Conservation (phyloP, 2,797 vertebrate genomes). For the Percopsis omiscomaycus region DNA sequence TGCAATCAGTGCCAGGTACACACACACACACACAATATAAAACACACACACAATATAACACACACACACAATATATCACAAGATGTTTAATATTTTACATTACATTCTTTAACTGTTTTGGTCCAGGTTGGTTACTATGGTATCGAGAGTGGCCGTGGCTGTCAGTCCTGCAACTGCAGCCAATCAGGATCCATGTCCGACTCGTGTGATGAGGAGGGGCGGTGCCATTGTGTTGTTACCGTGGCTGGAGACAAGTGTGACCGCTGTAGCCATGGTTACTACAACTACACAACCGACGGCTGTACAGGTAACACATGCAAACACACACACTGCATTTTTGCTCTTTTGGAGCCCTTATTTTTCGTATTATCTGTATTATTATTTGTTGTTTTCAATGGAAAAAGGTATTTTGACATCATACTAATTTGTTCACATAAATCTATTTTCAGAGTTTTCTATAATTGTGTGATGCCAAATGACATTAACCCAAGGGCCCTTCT, state of each 20-base stretch:
- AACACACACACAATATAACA: not conserved
- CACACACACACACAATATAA: not conserved
- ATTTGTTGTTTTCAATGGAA: too few species aligned
- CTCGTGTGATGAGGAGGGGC: slow-evolving; percentile 80
- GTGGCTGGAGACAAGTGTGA: slow-evolving; percentile 86
- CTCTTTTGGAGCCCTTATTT: too few species aligned
- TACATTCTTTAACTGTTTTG: slow-evolving; percentile 12
- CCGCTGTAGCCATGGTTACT: slow-evolving; percentile 82
- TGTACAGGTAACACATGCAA: slow-evolving; percentile 79
- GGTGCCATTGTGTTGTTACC: slow-evolving; percentile 82
- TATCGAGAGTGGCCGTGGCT: slow-evolving; percentile 77
- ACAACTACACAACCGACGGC: slow-evolving; percentile 72
- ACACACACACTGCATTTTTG: too few species aligned
- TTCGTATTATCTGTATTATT: too few species aligned
- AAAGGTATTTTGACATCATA: too few species aligned
- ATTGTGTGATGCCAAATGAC: too few species aligned
- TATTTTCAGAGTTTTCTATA: too few species aligned
- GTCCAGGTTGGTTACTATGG: slow-evolving; percentile 84
- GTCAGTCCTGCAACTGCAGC: slow-evolving; percentile 83
- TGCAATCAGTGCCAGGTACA: slow-evolving; percentile 88
- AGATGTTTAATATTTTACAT: not conserved
- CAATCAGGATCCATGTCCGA: slow-evolving; percentile 74
- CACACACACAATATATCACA: not conserved
- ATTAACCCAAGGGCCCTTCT: too few species aligned
- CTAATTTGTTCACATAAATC: too few species aligned